phyloP scores from a whole-genome alignment of 2,888 invertebrate genomes.

The Abrostola triplasia region DNA sequence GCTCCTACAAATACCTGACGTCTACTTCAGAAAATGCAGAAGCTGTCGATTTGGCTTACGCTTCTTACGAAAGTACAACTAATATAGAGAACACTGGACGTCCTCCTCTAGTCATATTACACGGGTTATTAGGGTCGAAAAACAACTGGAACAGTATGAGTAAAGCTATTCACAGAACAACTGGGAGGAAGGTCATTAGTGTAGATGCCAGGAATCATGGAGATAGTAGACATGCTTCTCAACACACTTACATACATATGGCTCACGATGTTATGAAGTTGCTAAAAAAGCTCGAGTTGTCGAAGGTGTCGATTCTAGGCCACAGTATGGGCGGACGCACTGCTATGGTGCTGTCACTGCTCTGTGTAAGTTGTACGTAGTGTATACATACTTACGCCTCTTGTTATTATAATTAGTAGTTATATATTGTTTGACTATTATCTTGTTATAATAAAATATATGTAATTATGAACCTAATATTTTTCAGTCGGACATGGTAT shows the following conservation, averaged over 20 bases:
- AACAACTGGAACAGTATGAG: slow-evolving; percentile 97
- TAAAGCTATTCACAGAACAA: slow-evolving; percentile 91
- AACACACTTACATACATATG: slow-evolving; percentile 93
- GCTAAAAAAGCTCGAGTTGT: slow-evolving; percentile 89
- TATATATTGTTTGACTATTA: too few species aligned
- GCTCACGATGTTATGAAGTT: slow-evolving; percentile 89
- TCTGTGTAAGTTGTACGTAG: slow-evolving; percentile 85
- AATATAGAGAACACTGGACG: slow-evolving; percentile 65
- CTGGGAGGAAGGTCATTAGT: slow-evolving; percentile 92
- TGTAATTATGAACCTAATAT: background rate
- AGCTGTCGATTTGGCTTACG: slow-evolving; percentile 90
- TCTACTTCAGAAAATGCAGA: slow-evolving; percentile 74
- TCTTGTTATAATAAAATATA: too few species aligned
- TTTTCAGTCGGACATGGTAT: slow-evolving; percentile 89
- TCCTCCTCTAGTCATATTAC: slow-evolving; percentile 94
- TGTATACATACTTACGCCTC: slow-evolving; percentile 26
- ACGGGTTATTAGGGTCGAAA: slow-evolving; percentile 97
- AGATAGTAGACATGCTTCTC: slow-evolving; percentile 94
- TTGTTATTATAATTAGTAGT: too few species aligned
- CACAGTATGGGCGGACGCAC: slow-evolving; percentile 99
- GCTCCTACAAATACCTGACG: slow-evolving; percentile 57
- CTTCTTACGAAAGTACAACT: slow-evolving; percentile 89
- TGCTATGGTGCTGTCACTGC: slow-evolving; percentile 94
- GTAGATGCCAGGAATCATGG: slow-evolving; percentile 98
- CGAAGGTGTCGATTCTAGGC: slow-evolving; percentile 92